phyloP scores from a whole-genome alignment of 2,888 invertebrate species.

The Sturmia bella region DNA sequence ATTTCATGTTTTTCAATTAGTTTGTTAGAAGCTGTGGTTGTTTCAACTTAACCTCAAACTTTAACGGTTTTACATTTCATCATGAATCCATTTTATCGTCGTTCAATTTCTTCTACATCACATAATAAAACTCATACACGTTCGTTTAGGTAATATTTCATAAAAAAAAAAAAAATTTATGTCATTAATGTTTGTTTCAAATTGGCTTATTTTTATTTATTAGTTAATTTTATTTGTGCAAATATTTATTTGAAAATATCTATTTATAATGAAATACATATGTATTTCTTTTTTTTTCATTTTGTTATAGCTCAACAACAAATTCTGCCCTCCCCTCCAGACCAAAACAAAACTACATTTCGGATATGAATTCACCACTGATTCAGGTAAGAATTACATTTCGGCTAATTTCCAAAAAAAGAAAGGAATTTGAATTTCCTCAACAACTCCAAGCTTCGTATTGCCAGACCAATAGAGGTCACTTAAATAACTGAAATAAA shows the following conservation, averaged over 20 bases:
- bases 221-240: slow-evolving; percentile 12
- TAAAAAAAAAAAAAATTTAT: background rate
- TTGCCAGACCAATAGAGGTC: no score
- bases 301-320: slow-evolving; percentile 79
- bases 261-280: slow-evolving; percentile 16
- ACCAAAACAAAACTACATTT: slow-evolving; percentile 85
- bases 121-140: slow-evolving; percentile 67
- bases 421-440: no score
- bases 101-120: slow-evolving; percentile 72
- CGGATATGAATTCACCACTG: slow-evolving; percentile 94
- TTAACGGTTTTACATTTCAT: slow-evolving; percentile 20
- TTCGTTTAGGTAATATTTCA: slow-evolving; percentile 60
- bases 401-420: background rate
- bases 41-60: slow-evolving; percentile 23
- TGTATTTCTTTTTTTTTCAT: slow-evolving; percentile 34
- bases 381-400: slow-evolving; percentile 81
- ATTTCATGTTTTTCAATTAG: slow-evolving; percentile 22
- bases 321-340: slow-evolving; percentile 82
- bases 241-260: slow-evolving; percentile 4
- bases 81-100: slow-evolving; percentile 70
- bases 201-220: slow-evolving; percentile 24
- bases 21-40: slow-evolving; percentile 27
- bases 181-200: slow-evolving; percentile 14
- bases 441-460: no score
- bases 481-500: no score